Base-by-base conservation (phyloP, 2,113 vertebrate species). In the Semicossyphus pulcher region DNA sequence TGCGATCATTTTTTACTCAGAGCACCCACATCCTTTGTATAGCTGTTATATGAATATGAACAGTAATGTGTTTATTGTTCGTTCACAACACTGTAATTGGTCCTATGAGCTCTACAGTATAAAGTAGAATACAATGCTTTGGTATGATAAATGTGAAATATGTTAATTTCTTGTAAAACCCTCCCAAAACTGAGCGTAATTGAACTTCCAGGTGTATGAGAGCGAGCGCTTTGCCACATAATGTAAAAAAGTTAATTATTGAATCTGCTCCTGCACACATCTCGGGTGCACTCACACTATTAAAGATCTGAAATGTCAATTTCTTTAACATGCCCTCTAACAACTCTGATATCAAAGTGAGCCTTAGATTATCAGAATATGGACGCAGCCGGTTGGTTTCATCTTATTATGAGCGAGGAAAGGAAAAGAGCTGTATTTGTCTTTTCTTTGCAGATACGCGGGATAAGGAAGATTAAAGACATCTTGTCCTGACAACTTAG, bases 381-480 rank as follows among this genome's bases (percentile, higher is more conserved):
- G 62, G 85, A 84, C 72, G 76, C 39, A 54, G 60, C 48, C 57
- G 4, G 65, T 29, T 48, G 70, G 61, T 80, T 84, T 88, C 60
- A 61, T 83, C 49, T 73, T 53, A 64, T 80, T 73, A 73, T 76
- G 29, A 68, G 54, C 14, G 12, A 59, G 31, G 48, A 63, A 68
- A 36, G 12, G n/a, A 54, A 76, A 34, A 54, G 26, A 71, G 70
- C 60, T 56, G 60, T 70, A 80, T 80, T 85, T 80, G 63, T 76
- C 61, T 75, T 84, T 75, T 77, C 70, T 77, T 80, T 75, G 68
- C 79, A 53, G 72, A 88, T 78, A 74, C 36, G 31, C 54, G 47
- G 59, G 68, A 83, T 78, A 66, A 59, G 54, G 67, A 79, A 91
- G 89, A 92, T 91, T 88, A 92, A 90, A 91, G 86, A 87, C 68